Base-by-base conservation (phyloP, 2,113 vertebrate genomes). In the Coturnix japonica region DNA sequence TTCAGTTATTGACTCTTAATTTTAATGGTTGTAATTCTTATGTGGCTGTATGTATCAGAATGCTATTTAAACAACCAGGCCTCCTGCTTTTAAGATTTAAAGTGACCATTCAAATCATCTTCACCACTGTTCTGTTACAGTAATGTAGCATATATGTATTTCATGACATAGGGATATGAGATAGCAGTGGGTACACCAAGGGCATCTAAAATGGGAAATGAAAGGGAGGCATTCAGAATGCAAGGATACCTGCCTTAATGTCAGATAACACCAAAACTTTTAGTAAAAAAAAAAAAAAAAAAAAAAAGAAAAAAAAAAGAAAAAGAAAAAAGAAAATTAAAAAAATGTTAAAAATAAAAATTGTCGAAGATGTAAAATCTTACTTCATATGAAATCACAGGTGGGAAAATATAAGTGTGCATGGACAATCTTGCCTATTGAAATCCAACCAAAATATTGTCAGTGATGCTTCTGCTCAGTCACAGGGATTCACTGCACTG, bases 1-100 rank as follows among this genome's bases (percentile, higher is more conserved):
- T 94, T 93, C 70, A 72, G 44, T 74, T 91, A 73, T 56, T 87
- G 87, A 64, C 69, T 81, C 37, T 73, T 87, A 35, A 30, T 78
- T 95, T 89, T 81, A 87, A 47, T 73, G 44, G 25, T 69, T 33
- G 67, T 74, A 86, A 53, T 57, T n/a, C 8, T 87, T 56, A 21
- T 2, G 11, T 49, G 88, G 65, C 44, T 72, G 51, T n/a, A 61
- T 53, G 39, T 67, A 85, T 74, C 49, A 70, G 85, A 90, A 78
- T 41, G 37, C 21, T 84, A 25, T 80, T 95, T 69, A 75, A 80
- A 57, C 65, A 87, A 49, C 39, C 64, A 70, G 46, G 13, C 54
- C 26, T 80, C 6, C 3, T 65, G 72, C 56, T 95, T 91, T 90
- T 35, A 23, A 51, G 53, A n/a, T 79, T 85, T 64, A 76, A 90